These are phyloP conservation scores for Agrotis puta DNA, from an alignment of 2,888 invertebrate species.

Conservation along the genomic window DNA sequence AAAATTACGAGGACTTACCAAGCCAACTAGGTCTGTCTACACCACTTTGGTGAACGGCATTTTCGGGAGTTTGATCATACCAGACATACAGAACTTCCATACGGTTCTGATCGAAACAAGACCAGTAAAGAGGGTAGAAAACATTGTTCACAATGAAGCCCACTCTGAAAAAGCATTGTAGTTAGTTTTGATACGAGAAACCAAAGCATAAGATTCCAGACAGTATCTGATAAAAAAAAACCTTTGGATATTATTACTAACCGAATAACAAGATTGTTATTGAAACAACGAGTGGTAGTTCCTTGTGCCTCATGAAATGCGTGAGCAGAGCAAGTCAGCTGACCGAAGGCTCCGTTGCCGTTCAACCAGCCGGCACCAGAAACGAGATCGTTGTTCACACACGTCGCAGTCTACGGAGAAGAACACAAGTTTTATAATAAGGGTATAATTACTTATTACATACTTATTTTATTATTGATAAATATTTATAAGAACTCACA, in stretches of 20 bases:
- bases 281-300: slow-evolving; percentile 83
- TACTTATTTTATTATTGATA: too few relatives aligned
- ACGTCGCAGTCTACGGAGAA: slow-evolving; percentile 77
- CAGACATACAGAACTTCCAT: slow-evolving; percentile 89
- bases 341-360: slow-evolving; percentile 80
- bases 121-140: slow-evolving; percentile 86
- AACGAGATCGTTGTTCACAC: slow-evolving; percentile 76
- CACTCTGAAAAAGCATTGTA: slow-evolving; percentile 75
- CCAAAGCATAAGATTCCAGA: neutral
- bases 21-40: slow-evolving; percentile 88
- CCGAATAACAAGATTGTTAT: slow-evolving; percentile 84
- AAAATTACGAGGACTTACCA: slow-evolving; percentile 70
- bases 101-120: slow-evolving; percentile 89
- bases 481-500: slow-evolving; percentile 44
- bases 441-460: neutral
- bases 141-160: slow-evolving; percentile 87
- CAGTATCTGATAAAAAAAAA: too few relatives aligned
- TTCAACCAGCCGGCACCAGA: slow-evolving; percentile 82
- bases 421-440: neutral
- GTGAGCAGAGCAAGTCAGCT: slow-evolving; percentile 83
- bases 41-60: slow-evolving; percentile 85
- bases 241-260: slow-evolving; percentile 48
- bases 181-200: neutral
- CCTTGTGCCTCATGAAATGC: slow-evolving; percentile 81
- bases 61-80: slow-evolving; percentile 84